phyloP scores from a whole-genome alignment of 1,140 invertebrate species.

The Drosophila kohkoa region DNA sequence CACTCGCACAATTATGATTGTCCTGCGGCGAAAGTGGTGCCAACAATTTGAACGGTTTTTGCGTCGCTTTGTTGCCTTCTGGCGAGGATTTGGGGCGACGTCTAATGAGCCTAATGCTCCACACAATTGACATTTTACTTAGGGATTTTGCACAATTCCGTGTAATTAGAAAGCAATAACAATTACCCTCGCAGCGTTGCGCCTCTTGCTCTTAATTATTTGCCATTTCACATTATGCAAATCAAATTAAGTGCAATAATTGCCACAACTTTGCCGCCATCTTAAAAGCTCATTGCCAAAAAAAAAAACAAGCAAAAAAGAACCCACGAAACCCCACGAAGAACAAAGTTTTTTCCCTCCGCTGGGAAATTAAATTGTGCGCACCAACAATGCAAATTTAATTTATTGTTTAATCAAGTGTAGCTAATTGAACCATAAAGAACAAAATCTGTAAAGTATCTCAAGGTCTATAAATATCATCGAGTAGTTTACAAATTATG shows the following conservation, averaged over 20 bases:
- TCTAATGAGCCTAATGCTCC: slow-evolving; percentile 70
- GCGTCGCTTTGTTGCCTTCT: slow-evolving; percentile 8
- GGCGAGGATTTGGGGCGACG: slow-evolving; percentile 4
- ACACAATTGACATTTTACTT: slow-evolving; percentile 81
- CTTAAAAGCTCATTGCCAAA: slow-evolving; percentile 1
- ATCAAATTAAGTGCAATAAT: slow-evolving; percentile 74
- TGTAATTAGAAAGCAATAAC: slow-evolving; percentile 84
- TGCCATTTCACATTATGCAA: slow-evolving; percentile 59
- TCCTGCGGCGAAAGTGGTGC: slow-evolving; percentile 15
- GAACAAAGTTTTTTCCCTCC: slow-evolving; percentile 15
- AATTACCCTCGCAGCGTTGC: slow-evolving; percentile 56
- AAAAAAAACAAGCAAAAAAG: slow-evolving; percentile 5
- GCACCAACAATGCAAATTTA: slow-evolving; percentile 64
- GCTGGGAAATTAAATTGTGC: slow-evolving; percentile 54
- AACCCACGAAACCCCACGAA: slow-evolving; percentile 13
- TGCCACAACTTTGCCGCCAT: slow-evolving; percentile 51
- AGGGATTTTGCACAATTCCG: slow-evolving; percentile 66
- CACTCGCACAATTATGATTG: slow-evolving; percentile 25
- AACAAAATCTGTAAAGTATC: slow-evolving; percentile 28
- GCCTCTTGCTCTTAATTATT: slow-evolving; percentile 51
- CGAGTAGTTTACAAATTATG: slow-evolving; percentile 11
- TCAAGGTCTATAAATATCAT: slow-evolving; percentile 5
- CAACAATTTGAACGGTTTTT: slow-evolving; percentile 20
- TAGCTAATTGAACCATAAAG: slow-evolving; percentile 61
- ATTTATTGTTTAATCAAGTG: slow-evolving; percentile 68